Evolutionary conservation across 1,140 invertebrate species (phyloP), one percentile per base, ranked within the genome.

Genomic region (Phortica variegata): DNA sequence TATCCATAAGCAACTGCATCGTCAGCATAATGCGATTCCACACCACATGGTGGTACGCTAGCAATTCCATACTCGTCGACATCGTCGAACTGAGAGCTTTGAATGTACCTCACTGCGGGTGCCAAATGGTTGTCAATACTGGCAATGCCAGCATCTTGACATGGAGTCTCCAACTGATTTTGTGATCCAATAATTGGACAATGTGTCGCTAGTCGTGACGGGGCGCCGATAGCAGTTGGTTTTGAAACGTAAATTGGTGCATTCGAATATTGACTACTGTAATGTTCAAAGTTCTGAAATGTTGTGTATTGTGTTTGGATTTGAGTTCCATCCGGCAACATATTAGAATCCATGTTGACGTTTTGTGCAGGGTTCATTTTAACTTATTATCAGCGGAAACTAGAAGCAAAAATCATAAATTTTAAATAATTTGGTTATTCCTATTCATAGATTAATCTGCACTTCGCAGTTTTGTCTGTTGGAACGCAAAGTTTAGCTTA

Each of bases 61-160:
- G 87, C 85, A 54, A 87, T 81, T 47, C 85, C 79, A 76, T 88
- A 89, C 66, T 87, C 85, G 54, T 83, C 80, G 52, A 84, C 79
- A 66, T 84, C 84, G 54, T 80, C 79, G 45, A 79, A 80, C 12
- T 79, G 78, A n/a, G 75, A 65, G 8, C 76, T 61, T 48, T 72
- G 68, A 41, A 72, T 56, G 31, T 73, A 74, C 41, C 70, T 45
- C 3, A 70, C 70, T 13, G 73, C 62, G 17, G 79, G 60, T 20
- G 79, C 77, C 42, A 83, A 65, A 47, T 82, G 80, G 8, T 49
- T 54, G 23, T 65, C 66, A 33, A 57, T 60, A 13, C 82, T 83
- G 29, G 84, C 82, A 49, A 83, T 83, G 49, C 82, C 81, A 36
- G 81, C 78, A 48, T 85, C 84, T 29, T 82, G 81, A 54, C 81